Evolutionary conservation across 2,113 vertebrate genomes (phyloP), one percentile per base, ranked within the genome.

Genomic region (Forbesichthys agassizii): DNA sequence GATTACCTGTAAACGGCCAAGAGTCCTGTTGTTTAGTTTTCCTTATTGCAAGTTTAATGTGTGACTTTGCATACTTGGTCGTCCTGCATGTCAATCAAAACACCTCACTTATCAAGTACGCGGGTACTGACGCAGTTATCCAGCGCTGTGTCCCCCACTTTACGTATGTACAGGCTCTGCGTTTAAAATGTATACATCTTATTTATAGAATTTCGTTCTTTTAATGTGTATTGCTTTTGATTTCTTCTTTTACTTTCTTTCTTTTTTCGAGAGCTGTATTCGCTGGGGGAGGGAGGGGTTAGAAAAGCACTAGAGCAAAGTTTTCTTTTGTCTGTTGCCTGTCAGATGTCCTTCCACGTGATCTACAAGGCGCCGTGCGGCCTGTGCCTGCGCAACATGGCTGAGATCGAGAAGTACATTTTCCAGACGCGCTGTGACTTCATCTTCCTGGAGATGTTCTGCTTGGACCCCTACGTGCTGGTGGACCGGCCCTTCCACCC

Each of bases 371-470:
- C 95, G 0, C 98, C 98, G 0, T 99, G 98, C 6, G 98, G 98
- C 1, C 94, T 98, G 18, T 95, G 95, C 81, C 92, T 99, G 69
- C 91, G 98, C 2, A 94, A 92, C 90, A 99, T 99, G 98, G 84
- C 65, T 0, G 98, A 99, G 88, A 98, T 99, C n/a, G 94, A 98
- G 75, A 91, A 93, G 1, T 99, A 98, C 93, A 93, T 99, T 51
- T 98, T 99, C 20, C 94, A 96, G 90, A 96, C 96, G 0, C 85
- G 82, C 75, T 98, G 96, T 5, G 94, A 98, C 89, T 98, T 98
- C 80, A 91, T 99, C 1, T 98, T 95, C 89, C 85, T 99, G 77
- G 98, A 99, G 88, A 99, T 99, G 98, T 99, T 99, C 89, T 99
- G 98, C 86, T 80, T 99, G 47, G 98, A 99, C 49, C 96, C 98